Base-by-base conservation (phyloP, 2,888 invertebrate species). In the Phengaris arion region DNA sequence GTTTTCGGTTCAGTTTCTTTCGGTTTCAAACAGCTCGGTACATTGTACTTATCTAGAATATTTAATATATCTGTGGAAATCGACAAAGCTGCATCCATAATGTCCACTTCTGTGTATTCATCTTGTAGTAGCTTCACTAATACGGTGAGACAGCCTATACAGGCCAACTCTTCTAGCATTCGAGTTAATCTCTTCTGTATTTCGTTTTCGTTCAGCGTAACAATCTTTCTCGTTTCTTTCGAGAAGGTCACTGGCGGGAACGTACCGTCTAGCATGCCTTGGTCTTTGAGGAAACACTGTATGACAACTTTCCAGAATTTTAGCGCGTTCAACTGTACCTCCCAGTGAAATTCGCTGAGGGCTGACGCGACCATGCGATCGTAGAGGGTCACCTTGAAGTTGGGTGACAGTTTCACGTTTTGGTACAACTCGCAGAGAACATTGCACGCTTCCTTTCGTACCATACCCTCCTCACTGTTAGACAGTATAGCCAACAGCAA, bases 211-310 rank as follows among this genome's bases (percentile, higher is more conserved):
- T 95, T 96, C 10, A 97, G 86, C 0, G 95, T 95, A 4, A 97
- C 96, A 35, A 97, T 97, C 88, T 97, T 97, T 77, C 95, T 94
- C 6, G 96, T 93, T 85, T 97, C 96, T 82, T 95, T 96, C 0
- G 97, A 97, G 85, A 97, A 97, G 0, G 97, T 97, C 0, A 97
- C 96, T 0, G 94, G 94, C 0, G 97, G 97, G 86, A 97, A 97
- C 0, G 91, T 94, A 0, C 97, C 97, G 83, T 97, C 97, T 12
- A 97, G 94, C 96, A 97, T 97, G n/a, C 97, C 97, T 87, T 97
- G 97, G 82, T 96, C 95, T 0, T 93, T 94, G 9, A 97, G 88
- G 75, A 95, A 94, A 0, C 94, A 94, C 46, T 94, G 92, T 69
- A 97, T 95, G 45, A 96, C 95, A 12, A 94, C 89, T 75, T 94